Base-by-base conservation (phyloP, 2,797 vertebrate species). In the Sebastes steindachneri region DNA sequence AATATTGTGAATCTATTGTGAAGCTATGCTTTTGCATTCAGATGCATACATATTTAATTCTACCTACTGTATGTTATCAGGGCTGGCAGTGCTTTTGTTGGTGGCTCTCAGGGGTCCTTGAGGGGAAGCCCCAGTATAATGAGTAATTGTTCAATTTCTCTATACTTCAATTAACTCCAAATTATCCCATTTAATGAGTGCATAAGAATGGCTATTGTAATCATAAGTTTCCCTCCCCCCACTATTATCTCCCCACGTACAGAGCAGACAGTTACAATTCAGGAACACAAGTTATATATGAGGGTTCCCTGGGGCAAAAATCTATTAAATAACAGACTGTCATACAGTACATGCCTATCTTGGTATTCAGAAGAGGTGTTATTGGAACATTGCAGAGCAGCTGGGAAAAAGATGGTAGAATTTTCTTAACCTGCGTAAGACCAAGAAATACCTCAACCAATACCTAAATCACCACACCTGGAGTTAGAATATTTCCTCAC, bases 121-220 rank as follows among this genome's bases (percentile, higher is more conserved):
- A 75, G 65, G 23, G 28, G 51, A 75, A 68, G n/a, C 28, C 57
- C 29, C 17, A 55, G 33, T 48, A 45, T 63, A 83, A 87, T 79
- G 59, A 82, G 29, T 65, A 74, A 83, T 76, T 83, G 69, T 84
- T 85, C 65, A 68, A 17, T 84, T 79, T 84, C 58, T 68, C 70
- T 71, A 28, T 68, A 58, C 84, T 78, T 84, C 77, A 88, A 90
- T 89, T 84, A 91, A 73, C 70, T 90, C 19, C 31, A 82, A 86
- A 92, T 88, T 41, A 88, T 81, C 68, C 77, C 64, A 63, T 89
- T 84, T 88, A 86, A 83, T 78, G 77, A 80, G 31, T 68, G 69
- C 77, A 77, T 69, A 73, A 82, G 68, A 86, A 78, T 75, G 77
- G 59, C 69, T 67, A 28, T 84, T 80, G 77, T 88, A 79, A 84